Evolutionary conservation across 2,888 invertebrate species (phyloP).

Genomic region (Dichetophora obliterata): DNA sequence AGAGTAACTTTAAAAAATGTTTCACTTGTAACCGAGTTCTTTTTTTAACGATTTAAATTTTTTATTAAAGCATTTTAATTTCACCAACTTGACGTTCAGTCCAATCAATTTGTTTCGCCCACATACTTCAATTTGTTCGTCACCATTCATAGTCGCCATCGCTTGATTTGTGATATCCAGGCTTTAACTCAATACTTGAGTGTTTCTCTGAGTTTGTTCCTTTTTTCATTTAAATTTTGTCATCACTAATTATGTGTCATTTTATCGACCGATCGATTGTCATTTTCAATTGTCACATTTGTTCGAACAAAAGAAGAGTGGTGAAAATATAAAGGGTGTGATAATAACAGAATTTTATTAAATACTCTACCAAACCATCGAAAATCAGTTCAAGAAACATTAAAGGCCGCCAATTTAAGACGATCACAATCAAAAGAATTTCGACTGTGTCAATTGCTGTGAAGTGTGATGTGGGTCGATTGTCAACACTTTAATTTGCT

Average conservation of each 20-base stretch:
- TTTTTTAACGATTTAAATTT: too few species aligned
- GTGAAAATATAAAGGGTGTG: too few species aligned
- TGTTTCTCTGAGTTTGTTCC: too few species aligned
- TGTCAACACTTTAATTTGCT: constrained; percentile 9
- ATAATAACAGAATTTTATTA: neutral
- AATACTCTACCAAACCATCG: neutral
- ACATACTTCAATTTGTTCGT: neutral
- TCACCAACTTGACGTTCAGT: neutral
- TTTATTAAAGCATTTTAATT: neutral
- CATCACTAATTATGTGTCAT: neutral
- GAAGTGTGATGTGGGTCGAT: constrained; percentile 25
- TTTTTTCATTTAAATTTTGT: neutral
- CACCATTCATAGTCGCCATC: neutral
- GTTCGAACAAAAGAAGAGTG: too few species aligned
- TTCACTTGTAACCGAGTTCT: too few species aligned
- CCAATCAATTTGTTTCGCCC: neutral
- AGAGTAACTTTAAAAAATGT: too few species aligned
- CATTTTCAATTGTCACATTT: constrained; percentile 6
- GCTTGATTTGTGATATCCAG: too few species aligned
- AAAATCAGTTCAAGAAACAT: neutral
- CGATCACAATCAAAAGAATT: constrained; percentile 8
- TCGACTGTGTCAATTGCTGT: constrained; percentile 20
- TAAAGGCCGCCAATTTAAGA: constrained; percentile 7
- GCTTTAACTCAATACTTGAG: too few species aligned
- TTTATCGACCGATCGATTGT: neutral